Percentiles rank a stretch among this genome's conserved stretches.
Evolutionary conservation across 2,113 vertebrate species (phyloP).

Genomic region (Corynorhinus townsendii): DNA sequence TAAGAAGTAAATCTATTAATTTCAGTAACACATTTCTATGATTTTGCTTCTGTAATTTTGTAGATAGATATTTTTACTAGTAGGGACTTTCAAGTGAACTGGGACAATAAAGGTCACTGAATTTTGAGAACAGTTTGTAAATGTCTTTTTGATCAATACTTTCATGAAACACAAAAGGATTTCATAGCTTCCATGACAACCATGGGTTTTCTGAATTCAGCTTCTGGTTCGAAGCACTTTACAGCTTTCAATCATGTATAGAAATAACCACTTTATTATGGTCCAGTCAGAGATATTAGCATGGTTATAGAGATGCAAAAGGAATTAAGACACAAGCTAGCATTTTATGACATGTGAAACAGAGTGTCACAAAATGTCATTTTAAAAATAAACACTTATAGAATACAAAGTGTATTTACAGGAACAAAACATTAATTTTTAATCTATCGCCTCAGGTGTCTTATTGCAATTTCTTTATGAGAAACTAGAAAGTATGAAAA

Average conservation of each 20-base stretch:
- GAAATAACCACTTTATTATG: background rate
- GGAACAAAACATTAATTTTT: background rate
- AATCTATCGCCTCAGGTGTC: background rate
- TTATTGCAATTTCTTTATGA: background rate
- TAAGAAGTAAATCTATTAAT: background rate
- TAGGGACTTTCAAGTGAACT: background rate
- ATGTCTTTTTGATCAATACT: background rate
- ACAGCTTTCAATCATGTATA: background rate
- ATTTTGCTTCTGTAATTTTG: background rate
- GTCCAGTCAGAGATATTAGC: background rate
- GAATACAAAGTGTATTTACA: background rate
- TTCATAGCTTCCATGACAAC: constrained; percentile 2
- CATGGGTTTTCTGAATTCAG: background rate
- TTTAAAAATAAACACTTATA: background rate
- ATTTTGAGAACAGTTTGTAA: background rate
- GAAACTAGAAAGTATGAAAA: background rate
- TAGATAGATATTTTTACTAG: background rate
- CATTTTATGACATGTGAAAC: constrained; percentile 10
- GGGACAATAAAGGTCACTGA: background rate
- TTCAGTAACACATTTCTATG: background rate
- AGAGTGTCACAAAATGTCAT: background rate
- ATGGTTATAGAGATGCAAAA: background rate
- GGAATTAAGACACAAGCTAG: background rate
- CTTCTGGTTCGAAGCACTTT: background rate
- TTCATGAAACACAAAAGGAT: background rate